A percentile compares a stretch with the other conserved stretches of the same genome.
These are phyloP conservation scores for Prionace glauca DNA, from an alignment of 2,797 vertebrate species.

Conservation along the genomic window DNA sequence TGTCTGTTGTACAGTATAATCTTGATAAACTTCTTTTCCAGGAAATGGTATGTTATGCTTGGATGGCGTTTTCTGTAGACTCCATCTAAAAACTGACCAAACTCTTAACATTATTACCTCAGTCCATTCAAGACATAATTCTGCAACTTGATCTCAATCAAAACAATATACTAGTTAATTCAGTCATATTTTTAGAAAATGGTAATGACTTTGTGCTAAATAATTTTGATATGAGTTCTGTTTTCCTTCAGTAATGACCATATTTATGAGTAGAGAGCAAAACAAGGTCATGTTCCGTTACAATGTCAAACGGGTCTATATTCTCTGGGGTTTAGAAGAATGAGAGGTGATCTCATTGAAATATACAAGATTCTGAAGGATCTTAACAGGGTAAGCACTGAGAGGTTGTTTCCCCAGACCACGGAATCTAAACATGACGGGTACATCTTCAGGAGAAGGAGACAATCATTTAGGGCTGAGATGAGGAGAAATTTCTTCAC, in stretches of 20 bases:
- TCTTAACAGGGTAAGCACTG: not conserved
- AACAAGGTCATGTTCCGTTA: not conserved
- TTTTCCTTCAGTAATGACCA: not conserved
- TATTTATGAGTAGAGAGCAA: not conserved
- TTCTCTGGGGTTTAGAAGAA: not conserved
- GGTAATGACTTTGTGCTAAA: not conserved
- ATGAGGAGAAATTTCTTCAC: not conserved
- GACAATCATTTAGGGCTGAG: not conserved
- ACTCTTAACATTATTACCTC: not conserved
- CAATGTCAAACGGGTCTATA: not conserved
- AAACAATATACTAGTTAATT: constrained; percentile 18
- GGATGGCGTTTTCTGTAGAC: constrained; percentile 17
- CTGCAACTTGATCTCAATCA: not conserved
- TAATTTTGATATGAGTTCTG: not conserved
- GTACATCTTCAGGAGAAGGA: not conserved
- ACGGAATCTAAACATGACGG: not conserved
- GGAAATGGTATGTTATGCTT: constrained; percentile 33
- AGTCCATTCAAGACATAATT: not conserved
- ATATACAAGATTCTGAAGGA: not conserved
- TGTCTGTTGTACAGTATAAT: not conserved
- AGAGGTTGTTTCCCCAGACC: not conserved
- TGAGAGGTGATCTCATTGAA: not conserved
- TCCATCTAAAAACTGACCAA: not conserved
- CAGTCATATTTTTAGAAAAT: not conserved
- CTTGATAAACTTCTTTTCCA: constrained; percentile 23